Evolutionary conservation across 2,113 vertebrate species (phyloP).

Genomic region (Tyto alba): DNA sequence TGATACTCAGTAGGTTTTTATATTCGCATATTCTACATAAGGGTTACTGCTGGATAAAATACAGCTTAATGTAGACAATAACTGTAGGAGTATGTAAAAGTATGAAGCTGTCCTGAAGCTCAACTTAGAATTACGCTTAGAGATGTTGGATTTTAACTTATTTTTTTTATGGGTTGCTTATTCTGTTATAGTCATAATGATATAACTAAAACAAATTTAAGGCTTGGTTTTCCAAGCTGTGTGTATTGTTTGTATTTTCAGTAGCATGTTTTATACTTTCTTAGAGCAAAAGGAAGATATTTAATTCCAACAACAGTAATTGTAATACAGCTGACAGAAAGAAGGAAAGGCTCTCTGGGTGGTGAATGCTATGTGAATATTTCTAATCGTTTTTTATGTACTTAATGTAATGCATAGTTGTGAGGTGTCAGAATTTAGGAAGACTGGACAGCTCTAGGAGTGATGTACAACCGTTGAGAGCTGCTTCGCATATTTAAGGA

Average conservation of each 20-base stretch:
- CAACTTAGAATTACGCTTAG: background rate
- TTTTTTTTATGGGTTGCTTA: background rate
- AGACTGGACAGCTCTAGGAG: background rate
- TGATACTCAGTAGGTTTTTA: background rate
- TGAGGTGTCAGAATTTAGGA: background rate
- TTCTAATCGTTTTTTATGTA: background rate
- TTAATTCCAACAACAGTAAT: background rate
- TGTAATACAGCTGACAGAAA: background rate
- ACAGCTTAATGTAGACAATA: background rate
- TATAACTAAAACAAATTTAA: background rate
- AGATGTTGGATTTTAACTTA: background rate
- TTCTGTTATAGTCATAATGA: background rate
- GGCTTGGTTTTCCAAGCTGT: background rate
- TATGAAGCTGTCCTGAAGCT: background rate
- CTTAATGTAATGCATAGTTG: background rate
- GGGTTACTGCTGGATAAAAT: background rate
- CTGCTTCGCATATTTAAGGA: background rate
- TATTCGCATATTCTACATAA: background rate
- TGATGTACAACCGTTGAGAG: background rate
- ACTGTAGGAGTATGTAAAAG: background rate
- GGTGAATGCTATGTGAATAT: background rate
- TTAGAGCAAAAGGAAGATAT: background rate
- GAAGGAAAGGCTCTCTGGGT: background rate
- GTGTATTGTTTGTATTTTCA: background rate
- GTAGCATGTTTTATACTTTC: background rate